Base-by-base conservation (phyloP, 2,113 vertebrate species). In the Equus quagga region DNA sequence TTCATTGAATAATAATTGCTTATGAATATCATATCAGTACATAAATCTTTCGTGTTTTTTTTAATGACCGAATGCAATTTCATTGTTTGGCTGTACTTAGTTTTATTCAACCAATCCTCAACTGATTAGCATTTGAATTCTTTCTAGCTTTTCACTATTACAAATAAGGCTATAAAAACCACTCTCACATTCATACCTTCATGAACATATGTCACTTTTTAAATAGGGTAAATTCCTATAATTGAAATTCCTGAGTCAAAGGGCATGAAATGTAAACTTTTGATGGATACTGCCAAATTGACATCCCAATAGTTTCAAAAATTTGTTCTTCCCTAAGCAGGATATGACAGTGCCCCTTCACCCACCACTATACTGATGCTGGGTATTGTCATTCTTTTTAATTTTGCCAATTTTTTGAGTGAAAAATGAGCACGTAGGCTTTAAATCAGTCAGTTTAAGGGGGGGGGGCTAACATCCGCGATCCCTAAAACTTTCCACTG, bases 341-440 rank as follows among this genome's bases (percentile, higher is more conserved):
- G 12, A 21, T 2, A 17, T 33, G 60, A 23, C 41, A 7, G 3
- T 26, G 9, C 0, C 26, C n/a, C 5, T 78, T 67, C 5, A 15
- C 24, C 8, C 15, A 85, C 21, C 28, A 31, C 21, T 69, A 1
- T 8, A 10, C 10, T 8, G 4, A 82, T 11, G 21, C 26, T 54
- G 54, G 7, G 2, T 49, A 88, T 56, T 80, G 54, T 85, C 78
- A 75, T 54, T 78, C 33, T 86, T 92, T 78, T 69, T 21, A 76
- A 41, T 65, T 89, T 91, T 85, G 81, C 33, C 60, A 88, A n/a
- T 41, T 87, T 72, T 36, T 33, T 81, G 67, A 78, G 78, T 91
- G 51, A 84, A 96, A 93, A 95, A 91, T 84, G 41, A 51, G 11
- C 23, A 75, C 8, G 3, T 8, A 46, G 36, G 10, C 21, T 75